Percentiles rank a stretch among this genome's conserved stretches.
phyloP scores from a whole-genome alignment of 2,888 invertebrate genomes.

The Drosophila nr. perissopoda region DNA sequence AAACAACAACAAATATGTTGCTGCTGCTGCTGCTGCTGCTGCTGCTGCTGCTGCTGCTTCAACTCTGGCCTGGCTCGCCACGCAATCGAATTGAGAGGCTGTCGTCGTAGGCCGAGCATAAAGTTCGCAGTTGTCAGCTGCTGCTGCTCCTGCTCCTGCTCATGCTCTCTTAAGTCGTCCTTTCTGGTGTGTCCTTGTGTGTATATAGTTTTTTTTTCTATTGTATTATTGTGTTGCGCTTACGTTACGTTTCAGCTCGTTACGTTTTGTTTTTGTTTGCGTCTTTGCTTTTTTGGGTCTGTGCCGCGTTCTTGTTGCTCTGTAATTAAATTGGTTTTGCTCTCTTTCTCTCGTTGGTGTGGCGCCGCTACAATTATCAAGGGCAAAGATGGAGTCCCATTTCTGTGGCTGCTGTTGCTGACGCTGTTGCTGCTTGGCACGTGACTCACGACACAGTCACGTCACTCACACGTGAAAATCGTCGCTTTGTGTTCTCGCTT shows the following conservation, averaged over 20 bases:
- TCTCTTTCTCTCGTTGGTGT: slow-evolving; percentile 13
- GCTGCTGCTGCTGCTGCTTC: background rate
- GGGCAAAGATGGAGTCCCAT: slow-evolving; percentile 13
- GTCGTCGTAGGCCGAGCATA: slow-evolving; percentile 52
- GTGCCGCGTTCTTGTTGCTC: slow-evolving; percentile 27
- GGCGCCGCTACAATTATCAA: slow-evolving; percentile 26
- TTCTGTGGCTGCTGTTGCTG: slow-evolving; percentile 6
- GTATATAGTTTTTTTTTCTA: slow-evolving; percentile 4
- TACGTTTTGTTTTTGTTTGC: slow-evolving; percentile 20
- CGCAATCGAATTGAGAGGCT: slow-evolving; percentile 47
- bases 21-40: background rate
- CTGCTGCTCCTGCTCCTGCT: background rate
- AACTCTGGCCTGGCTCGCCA: slow-evolving; percentile 27
- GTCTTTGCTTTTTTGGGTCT: slow-evolving; percentile 7
- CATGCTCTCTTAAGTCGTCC: background rate
- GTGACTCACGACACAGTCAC: slow-evolving; percentile 47
- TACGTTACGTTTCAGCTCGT: slow-evolving; percentile 34
- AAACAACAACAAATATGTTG: slow-evolving; percentile 16
- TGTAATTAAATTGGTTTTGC: slow-evolving; percentile 49
- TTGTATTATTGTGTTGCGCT: slow-evolving; percentile 36
- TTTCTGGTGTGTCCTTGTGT: background rate
- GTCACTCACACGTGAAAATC: slow-evolving; percentile 39
- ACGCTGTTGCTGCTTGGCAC: slow-evolving; percentile 20
- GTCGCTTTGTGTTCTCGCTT: slow-evolving; percentile 5
- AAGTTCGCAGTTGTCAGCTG: slow-evolving; percentile 53